Evolutionary conservation across 1,140 invertebrate genomes (phyloP), one percentile per base, ranked within the genome.

Genomic region (Rhagoletis zephyria): DNA sequence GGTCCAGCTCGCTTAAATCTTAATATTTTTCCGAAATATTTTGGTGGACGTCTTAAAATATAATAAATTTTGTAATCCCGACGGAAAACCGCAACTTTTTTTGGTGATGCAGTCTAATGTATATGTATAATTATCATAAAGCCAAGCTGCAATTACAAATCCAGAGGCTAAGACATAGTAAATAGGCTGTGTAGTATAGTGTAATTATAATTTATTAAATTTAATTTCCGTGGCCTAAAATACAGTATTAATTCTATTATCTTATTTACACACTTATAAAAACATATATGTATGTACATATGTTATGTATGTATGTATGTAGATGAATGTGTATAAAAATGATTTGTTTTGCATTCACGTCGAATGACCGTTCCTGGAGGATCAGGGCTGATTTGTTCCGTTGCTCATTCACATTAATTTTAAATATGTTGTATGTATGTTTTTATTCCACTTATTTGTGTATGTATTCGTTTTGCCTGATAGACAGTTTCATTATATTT

Each of bases 161-260:
- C n/a, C 1, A 7, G 6, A 30, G 74, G 16, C 48, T 56, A 56
- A 81, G 48, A 48, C 45, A 81, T 30, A 30, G 30, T 30, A 30
- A 30, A 30, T 30, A 30, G 30, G 30, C 30, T 30, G 48, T 74
- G 70, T 48, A 81, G 48, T 81, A 30, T 30, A 30, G 19, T 81
- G 45, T 81, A 19, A 56, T 81, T 81, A 81, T 81, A 81, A 81
- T 81, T 81, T 81, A 81, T 81, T 81, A 81, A 81, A 56, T 56
- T 81, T 81, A 81, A 51, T 56, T 81, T 81, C 74, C 74, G 56
- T 81, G 74, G 9, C 74, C 74, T 81, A 81, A 81, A 81, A n/a
- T 81, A 81, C 74, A 81, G 56, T 59, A 81, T 19, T 81, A 81
- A 81, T 19, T 81, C 74, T 81, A 81, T 6, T 30, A 30, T 48